These are phyloP conservation scores for Gymnoscelis rufifasciata DNA, from an alignment of 2,888 invertebrate genomes.

Conservation along the genomic window DNA sequence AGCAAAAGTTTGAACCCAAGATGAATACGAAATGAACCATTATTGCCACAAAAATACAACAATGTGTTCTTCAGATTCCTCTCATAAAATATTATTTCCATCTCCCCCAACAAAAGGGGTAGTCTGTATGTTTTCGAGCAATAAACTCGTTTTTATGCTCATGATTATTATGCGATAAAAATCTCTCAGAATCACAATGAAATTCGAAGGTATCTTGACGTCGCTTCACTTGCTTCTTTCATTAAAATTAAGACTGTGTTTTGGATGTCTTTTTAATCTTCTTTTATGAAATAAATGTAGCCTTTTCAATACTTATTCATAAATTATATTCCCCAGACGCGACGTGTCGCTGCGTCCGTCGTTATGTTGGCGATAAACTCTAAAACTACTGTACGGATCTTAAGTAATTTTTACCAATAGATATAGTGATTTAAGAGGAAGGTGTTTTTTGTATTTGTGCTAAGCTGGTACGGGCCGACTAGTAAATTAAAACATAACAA, in stretches of 20 bases:
- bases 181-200: constrained; percentile 21
- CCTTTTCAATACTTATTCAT: no score
- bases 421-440: no score
- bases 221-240: constrained; percentile 14
- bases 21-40: constrained; percentile 29
- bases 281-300: not conserved
- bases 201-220: constrained; percentile 15
- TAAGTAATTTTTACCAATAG: no score
- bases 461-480: no score
- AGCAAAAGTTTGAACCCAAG: constrained; percentile 24
- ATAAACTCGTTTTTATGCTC: constrained; percentile 24
- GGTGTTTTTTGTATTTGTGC: no score
- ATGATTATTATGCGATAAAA: constrained; percentile 24
- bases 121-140: constrained; percentile 23
- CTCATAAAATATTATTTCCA: constrained; percentile 24
- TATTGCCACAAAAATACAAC: constrained; percentile 23
- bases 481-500: no score
- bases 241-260: constrained; percentile 11
- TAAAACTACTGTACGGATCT: no score
- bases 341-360: no score
- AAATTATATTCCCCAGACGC: no score
- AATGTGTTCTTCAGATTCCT: constrained; percentile 23
- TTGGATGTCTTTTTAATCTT: not conserved
- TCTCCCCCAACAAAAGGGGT: constrained; percentile 23
- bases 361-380: no score